Conservation (phyloP, 2,797 vertebrate genomes). For the Hoplostethus atlanticus region DNA sequence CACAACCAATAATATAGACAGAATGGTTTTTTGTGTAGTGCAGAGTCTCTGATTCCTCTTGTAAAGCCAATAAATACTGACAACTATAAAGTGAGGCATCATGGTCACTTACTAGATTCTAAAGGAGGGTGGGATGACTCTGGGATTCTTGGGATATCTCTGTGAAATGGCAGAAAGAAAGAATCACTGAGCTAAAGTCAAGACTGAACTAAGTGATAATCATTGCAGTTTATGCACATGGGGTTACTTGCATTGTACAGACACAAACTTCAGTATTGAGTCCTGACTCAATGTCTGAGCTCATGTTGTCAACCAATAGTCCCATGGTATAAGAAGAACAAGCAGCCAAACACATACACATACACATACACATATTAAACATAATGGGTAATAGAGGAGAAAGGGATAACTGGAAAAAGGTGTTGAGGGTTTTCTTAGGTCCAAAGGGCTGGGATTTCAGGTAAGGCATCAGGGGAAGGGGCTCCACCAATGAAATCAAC, state of each 20-base stretch:
- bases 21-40: background rate
- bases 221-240: background rate
- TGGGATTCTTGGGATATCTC: slow-evolving; percentile 97
- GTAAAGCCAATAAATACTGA: background rate
- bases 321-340: slow-evolving; percentile 16
- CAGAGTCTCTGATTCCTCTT: background rate
- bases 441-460: slow-evolving; percentile 38
- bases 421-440: slow-evolving; percentile 16
- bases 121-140: slow-evolving; percentile 96
- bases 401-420: slow-evolving; percentile 19
- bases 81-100: background rate
- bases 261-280: slow-evolving; percentile 31
- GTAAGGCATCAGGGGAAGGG: slow-evolving; percentile 47
- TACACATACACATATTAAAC: slow-evolving; percentile 23
- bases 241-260: slow-evolving; percentile 1
- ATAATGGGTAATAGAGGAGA: slow-evolving; percentile 33
- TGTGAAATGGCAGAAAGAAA: slow-evolving; percentile 68
- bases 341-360: slow-evolving; percentile 23
- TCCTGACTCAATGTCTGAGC: slow-evolving; percentile 35
- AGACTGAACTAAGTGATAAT: background rate
- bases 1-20: background rate
- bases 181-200: slow-evolving; percentile 5
- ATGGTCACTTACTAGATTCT: slow-evolving; percentile 93
- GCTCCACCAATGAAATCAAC: slow-evolving; percentile 47
- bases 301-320: slow-evolving; percentile 21